phyloP scores from a whole-genome alignment of 1,140 invertebrate species.

The Ips typographus region DNA sequence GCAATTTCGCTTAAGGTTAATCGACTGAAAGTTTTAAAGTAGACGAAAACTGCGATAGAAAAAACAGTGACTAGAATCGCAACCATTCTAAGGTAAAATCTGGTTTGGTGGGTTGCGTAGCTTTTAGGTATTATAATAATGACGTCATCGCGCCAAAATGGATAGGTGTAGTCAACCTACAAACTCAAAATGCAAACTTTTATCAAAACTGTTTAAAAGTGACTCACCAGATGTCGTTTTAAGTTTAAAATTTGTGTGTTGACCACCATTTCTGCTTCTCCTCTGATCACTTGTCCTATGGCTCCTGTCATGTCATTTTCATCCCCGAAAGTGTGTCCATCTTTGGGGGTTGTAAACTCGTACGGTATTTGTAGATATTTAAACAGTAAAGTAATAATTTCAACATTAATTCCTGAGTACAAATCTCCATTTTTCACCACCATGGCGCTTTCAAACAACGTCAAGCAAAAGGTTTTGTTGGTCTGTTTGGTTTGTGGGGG shows the following conservation, averaged over 20 bases:
- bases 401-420: not conserved
- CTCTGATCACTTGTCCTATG: conserved; percentile 1
- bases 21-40: not conserved
- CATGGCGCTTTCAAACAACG: not conserved
- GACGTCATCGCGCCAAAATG: conserved; percentile 22
- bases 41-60: not conserved
- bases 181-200: not conserved
- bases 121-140: conserved; percentile 18
- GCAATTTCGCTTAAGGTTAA: not conserved
- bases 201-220: too few species aligned
- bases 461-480: not conserved
- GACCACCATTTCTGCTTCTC: conserved; percentile 10
- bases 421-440: not conserved
- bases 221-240: too few species aligned
- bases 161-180: conserved; percentile 33
- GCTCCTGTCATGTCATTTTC: not conserved
- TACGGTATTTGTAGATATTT: not conserved
- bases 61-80: not conserved
- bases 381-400: conserved; percentile 4
- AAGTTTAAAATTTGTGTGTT: not conserved
- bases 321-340: conserved; percentile 14
- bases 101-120: not conserved
- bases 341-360: not conserved
- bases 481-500: not conserved
- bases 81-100: not conserved